These are phyloP conservation scores for Lordiphosa collinella DNA, from an alignment of 1,140 invertebrate genomes.

Conservation along the genomic window DNA sequence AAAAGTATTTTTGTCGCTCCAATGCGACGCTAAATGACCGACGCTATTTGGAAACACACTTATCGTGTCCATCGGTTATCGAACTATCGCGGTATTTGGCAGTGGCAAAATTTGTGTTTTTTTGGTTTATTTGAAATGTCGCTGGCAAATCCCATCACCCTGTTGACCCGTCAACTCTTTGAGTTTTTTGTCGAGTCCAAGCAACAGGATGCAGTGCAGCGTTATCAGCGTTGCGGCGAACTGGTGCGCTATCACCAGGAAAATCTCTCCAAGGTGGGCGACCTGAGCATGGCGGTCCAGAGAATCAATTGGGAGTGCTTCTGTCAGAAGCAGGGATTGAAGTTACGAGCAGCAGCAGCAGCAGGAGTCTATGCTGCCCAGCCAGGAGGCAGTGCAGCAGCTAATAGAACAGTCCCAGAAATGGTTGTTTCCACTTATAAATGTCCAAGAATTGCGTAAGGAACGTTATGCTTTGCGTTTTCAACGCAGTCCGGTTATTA, in stretches of 20 bases:
- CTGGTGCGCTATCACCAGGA: conserved; percentile 35
- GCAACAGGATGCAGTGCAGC: neutral
- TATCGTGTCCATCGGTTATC: too few species aligned
- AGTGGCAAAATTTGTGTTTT: too few species aligned
- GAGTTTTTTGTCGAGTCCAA: conserved; percentile 15
- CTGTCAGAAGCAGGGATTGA: neutral
- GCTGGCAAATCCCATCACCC: conserved; percentile 4
- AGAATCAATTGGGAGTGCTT: conserved; percentile 29
- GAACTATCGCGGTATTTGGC: too few species aligned
- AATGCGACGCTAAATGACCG: too few species aligned
- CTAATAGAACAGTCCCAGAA: conserved; percentile 19
- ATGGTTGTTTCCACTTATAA: conserved; percentile 36
- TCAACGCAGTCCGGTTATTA: conserved; percentile 36
- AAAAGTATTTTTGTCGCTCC: too few species aligned
- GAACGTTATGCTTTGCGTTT: conserved; percentile 39
- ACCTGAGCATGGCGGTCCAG: conserved; percentile 30
- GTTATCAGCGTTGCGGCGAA: conserved; percentile 31
- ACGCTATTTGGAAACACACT: too few species aligned
- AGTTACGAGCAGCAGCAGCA: conserved; percentile 7
- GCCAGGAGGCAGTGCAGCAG: conserved; percentile 3
- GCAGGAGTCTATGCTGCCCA: conserved; percentile 3
- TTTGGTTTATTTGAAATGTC: neutral
- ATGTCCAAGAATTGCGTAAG: neutral
- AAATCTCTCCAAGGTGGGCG: conserved; percentile 12
- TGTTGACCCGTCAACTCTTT: conserved; percentile 23